Evolutionary conservation across 2,113 vertebrate species (phyloP).

Genomic region (Oceanites oceanicus): DNA sequence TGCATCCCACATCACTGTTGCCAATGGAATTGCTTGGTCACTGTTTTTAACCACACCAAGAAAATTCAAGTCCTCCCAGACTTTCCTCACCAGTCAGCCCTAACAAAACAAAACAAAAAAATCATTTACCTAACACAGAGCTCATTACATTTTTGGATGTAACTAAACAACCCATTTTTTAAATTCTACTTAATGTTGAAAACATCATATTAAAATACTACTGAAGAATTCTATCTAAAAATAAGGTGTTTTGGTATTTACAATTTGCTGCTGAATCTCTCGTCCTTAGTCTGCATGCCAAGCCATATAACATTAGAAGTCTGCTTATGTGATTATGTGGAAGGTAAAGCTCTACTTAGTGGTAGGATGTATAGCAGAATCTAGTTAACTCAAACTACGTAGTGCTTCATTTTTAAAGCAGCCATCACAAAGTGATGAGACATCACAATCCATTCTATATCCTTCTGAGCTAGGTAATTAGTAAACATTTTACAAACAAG

Average conservation of each 20-base stretch:
- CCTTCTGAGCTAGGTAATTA: background rate
- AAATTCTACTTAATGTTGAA: background rate
- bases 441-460: background rate
- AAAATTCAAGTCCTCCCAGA: background rate
- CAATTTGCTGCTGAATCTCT: background rate
- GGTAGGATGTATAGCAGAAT: background rate
- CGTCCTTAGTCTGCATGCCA: background rate
- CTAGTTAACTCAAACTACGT: background rate
- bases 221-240: background rate
- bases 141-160: background rate
- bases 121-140: background rate
- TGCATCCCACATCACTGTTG: background rate
- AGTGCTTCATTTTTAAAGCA: background rate
- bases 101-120: background rate
- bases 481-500: background rate
- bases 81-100: background rate
- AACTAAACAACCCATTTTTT: background rate
- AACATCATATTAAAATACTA: background rate
- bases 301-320: background rate
- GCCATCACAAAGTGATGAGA: background rate
- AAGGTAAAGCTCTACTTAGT: background rate
- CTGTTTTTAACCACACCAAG: background rate
- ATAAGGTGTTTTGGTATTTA: background rate
- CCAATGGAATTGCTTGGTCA: background rate
- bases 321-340: background rate